These are phyloP conservation scores for Ophthalmolycus amberensis DNA, from an alignment of 2,113 vertebrate species.

Conservation along the genomic window DNA sequence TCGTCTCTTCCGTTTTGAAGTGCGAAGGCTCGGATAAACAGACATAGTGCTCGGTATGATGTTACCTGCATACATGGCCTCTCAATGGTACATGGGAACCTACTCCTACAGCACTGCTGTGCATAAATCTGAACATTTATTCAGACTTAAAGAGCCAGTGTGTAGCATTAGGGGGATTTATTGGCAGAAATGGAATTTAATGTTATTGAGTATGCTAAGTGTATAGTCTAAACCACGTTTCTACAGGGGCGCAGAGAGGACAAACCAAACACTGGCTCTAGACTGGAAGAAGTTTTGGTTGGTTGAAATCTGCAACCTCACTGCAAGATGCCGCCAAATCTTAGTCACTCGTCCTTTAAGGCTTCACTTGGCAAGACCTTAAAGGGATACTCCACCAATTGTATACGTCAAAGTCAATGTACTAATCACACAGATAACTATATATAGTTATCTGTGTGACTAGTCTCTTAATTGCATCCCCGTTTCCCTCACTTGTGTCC, in stretches of 20 bases:
- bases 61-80: background rate
- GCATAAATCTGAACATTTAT: background rate
- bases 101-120: background rate
- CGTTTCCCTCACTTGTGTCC: too few relatives aligned
- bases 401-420: background rate
- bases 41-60: background rate
- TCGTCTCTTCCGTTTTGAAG: background rate
- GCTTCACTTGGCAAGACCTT: background rate
- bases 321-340: background rate
- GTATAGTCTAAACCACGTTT: background rate
- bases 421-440: background rate
- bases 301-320: background rate
- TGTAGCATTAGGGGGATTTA: background rate
- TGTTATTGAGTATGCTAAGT: background rate
- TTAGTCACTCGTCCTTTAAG: background rate
- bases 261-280: background rate
- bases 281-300: background rate
- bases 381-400: background rate
- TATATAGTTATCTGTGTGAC: too few relatives aligned
- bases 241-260: background rate
- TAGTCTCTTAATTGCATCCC: too few relatives aligned
- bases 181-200: background rate
- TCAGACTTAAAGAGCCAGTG: background rate
- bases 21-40: slow-evolving; percentile 5
- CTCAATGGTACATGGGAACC: background rate